Percentiles rank a stretch among this genome's conserved stretches.
Conservation (phyloP, 2,888 invertebrate genomes). For the Chrysomela aeneicollis region DNA sequence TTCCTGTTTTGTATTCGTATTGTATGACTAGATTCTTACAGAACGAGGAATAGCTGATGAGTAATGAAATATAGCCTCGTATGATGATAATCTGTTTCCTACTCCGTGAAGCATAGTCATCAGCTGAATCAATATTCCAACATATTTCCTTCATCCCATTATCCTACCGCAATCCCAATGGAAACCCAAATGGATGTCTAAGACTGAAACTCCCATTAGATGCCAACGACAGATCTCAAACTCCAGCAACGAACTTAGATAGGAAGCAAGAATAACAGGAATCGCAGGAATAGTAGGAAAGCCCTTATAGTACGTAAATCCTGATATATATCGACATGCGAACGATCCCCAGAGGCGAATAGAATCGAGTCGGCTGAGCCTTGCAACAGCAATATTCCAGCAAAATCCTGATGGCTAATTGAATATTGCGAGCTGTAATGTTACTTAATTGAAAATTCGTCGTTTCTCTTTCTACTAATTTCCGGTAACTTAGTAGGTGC, state of each 20-base stretch:
- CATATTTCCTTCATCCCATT: neutral
- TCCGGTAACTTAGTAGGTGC: neutral
- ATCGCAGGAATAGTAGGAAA: neutral
- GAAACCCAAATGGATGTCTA: neutral
- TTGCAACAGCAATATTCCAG: neutral
- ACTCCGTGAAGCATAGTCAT: neutral
- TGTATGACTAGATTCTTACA: too few relatives aligned
- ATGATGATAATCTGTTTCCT: too few relatives aligned
- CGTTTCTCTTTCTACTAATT: too few relatives aligned
- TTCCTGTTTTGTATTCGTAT: too few relatives aligned
- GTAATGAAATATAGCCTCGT: too few relatives aligned
- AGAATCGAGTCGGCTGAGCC: neutral
- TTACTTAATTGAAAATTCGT: neutral
- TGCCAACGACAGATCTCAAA: neutral
- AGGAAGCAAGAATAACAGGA: neutral
- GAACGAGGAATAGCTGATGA: too few relatives aligned
- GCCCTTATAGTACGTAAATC: conserved; percentile 12
- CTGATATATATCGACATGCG: conserved; percentile 7
- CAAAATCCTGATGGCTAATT: conserved; percentile 5
- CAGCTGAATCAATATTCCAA: neutral
- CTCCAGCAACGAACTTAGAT: neutral
- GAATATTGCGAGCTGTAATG: neutral
- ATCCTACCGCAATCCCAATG: neutral
- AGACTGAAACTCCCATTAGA: neutral
- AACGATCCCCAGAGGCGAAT: neutral